A percentile compares a stretch with the other conserved stretches of the same genome.
Evolutionary conservation across 2,888 invertebrate genomes (phyloP).

Genomic region (Catonia carolina): DNA sequence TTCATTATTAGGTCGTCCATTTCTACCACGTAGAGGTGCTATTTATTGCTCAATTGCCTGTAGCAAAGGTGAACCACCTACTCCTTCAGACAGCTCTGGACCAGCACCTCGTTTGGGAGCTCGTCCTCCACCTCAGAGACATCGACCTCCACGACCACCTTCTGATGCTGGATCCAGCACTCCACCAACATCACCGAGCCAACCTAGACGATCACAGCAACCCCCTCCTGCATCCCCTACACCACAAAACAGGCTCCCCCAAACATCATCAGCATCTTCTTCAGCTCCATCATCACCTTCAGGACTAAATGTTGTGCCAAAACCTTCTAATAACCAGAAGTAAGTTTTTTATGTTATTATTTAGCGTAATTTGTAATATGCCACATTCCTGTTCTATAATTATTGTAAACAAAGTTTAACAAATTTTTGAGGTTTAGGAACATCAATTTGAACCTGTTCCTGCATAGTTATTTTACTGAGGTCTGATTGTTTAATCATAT

Average conservation of each 20-base stretch:
- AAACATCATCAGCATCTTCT: constrained; percentile 23
- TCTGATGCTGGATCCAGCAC: constrained; percentile 38
- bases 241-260: constrained; percentile 20
- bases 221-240: constrained; percentile 27
- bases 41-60: constrained; percentile 95
- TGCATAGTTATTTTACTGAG: too few species aligned
- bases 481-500: too few species aligned
- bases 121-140: constrained; percentile 15
- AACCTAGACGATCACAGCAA: constrained; percentile 43
- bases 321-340: constrained; percentile 14
- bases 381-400: too few species aligned
- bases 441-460: too few species aligned
- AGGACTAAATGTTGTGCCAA: constrained; percentile 20
- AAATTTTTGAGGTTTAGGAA: too few species aligned
- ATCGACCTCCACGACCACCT: constrained; percentile 19
- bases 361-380: too few species aligned
- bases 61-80: constrained; percentile 84
- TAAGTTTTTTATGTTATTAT: not conserved
- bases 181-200: constrained; percentile 48
- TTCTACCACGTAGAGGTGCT: constrained; percentile 83
- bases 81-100: constrained; percentile 76
- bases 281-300: constrained; percentile 32
- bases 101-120: constrained; percentile 44
- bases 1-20: constrained; percentile 76
- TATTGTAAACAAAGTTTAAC: too few species aligned